Percentiles rank a stretch among this genome's conserved stretches.
Evolutionary conservation across 2,888 invertebrate genomes (phyloP).

Genomic region (Oeneis ivallda): DNA sequence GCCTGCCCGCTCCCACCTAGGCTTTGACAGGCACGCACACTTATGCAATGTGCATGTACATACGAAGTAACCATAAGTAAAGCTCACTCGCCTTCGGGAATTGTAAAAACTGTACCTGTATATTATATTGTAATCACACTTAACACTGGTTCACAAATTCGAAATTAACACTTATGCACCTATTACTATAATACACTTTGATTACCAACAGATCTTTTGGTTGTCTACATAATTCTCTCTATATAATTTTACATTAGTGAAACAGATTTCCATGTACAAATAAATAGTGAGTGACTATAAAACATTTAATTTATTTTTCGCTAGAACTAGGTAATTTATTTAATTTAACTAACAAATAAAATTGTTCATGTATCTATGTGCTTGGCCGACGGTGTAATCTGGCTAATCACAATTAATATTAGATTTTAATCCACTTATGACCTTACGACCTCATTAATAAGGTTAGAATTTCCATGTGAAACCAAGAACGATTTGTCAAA

Average conservation of each 20-base stretch:
- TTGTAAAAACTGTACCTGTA: too few species aligned
- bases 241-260: conserved; percentile 50
- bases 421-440: not conserved
- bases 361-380: conserved; percentile 39
- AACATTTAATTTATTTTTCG: conserved; percentile 49
- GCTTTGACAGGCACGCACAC: too few species aligned
- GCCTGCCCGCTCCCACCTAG: too few species aligned
- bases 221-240: conserved; percentile 54
- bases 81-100: too few species aligned
- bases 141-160: conserved; percentile 51
- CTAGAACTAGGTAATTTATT: conserved; percentile 42
- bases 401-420: not conserved
- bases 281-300: conserved; percentile 65
- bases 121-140: conserved; percentile 50
- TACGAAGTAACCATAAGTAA: too few species aligned
- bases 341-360: conserved; percentile 52
- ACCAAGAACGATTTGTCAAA: not conserved
- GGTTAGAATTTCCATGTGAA: not conserved
- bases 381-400: conserved; percentile 11
- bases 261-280: conserved; percentile 60
- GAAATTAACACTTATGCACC: conserved; percentile 68
- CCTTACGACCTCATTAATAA: not conserved
- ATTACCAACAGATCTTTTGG: conserved; percentile 66
- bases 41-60: too few species aligned
- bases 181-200: conserved; percentile 47